Evolutionary conservation across 2,888 invertebrate species (phyloP), one percentile per base, ranked within the genome.

Genomic region (Pheosia tremula): DNA sequence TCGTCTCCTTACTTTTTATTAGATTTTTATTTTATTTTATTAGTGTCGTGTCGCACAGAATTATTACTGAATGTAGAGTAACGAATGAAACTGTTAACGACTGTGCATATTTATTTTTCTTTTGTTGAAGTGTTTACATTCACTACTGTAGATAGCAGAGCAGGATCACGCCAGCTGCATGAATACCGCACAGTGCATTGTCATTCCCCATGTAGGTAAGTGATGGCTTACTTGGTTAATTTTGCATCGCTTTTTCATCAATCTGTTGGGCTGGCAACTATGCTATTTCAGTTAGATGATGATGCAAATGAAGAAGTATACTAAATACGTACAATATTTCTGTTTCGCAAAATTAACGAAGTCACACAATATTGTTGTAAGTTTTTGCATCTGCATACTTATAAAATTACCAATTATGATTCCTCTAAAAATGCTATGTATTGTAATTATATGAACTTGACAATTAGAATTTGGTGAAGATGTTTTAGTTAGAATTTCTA

Each of bases 131-230:
- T 80, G 77, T 84, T 75, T 86, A 80, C 79, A 81, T 84, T 86
- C 83, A 86, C 82, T 85, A 78, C 82, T 84, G 80, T 90, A 89
- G 89, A 87, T 87, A 88, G 84, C 82, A 71, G 86, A 83, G 78
- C 83, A 76, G 82, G 87, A 83, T 84, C 84, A 86, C 87, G 80
- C 83, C 83, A 84, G 86, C 85, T 86, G 91, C 91, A 92, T 91
- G 91, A 84, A 77, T 83, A 80, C 80, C 68, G 85, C 88, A 91
- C 88, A 83, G 75, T 74, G 74, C 79, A 81, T 83, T 81, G 75
- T 82, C 82, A 85, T 85, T 84, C 74, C 83, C 77, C 82, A 84
- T 76, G 79, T 80, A 80, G 81, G 79, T 85, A 80, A 82, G 79
- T 85, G 78, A 83, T 75, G 67, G 79, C 77, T 78, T 70, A 61